Base-by-base conservation (phyloP, 2,888 invertebrate genomes). In the Ceriagrion tenellum region DNA sequence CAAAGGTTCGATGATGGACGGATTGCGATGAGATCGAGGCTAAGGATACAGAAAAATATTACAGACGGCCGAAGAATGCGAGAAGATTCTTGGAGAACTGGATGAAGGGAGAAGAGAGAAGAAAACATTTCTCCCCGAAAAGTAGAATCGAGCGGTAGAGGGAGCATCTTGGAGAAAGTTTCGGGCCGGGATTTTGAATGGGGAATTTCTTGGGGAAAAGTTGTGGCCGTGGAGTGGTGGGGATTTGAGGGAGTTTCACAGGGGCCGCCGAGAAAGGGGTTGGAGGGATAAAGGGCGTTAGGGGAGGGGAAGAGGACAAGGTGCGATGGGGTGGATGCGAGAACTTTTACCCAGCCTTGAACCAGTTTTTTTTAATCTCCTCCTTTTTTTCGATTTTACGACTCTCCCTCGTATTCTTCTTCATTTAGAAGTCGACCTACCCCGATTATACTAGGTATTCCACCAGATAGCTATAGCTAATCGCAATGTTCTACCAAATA, bases 261-360 rank as follows among this genome's bases (percentile, higher is more conserved):
- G 35, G 3, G 16, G 30, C 16, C 10, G 10, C n/a, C 12, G 35
- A 35, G 13, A 18, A n/a, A n/a, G n/a, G n/a, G n/a, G n/a, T n/a
- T n/a, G n/a, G n/a, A n/a, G 13, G 74, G 81, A 16, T 35, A 10
- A 10, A 35, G 81, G 35, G 0, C 12, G 69, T 8, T 35, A n/a
- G n/a, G 81, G 35, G 18, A 2, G 81, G 69, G 3, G 26, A 20
- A 59, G 0, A 81, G 35, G 35, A 81, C 35, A 30, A 16, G 35
- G 26, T 81, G 35, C 81, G 30, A n/a, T 16, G 81, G 0, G 81
- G 69, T 69, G 69, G 26, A 2, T 1, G 26, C 2, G 69, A 69
- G 35, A 81, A 81, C 35, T 81, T 81, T 81, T 81, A 81, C 35
- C n/a, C 13, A 81, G 81, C 81, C 81, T 81, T 81, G 81, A 81